Base-by-base conservation (phyloP, 2,797 vertebrate species). In the Caiman crocodilus region DNA sequence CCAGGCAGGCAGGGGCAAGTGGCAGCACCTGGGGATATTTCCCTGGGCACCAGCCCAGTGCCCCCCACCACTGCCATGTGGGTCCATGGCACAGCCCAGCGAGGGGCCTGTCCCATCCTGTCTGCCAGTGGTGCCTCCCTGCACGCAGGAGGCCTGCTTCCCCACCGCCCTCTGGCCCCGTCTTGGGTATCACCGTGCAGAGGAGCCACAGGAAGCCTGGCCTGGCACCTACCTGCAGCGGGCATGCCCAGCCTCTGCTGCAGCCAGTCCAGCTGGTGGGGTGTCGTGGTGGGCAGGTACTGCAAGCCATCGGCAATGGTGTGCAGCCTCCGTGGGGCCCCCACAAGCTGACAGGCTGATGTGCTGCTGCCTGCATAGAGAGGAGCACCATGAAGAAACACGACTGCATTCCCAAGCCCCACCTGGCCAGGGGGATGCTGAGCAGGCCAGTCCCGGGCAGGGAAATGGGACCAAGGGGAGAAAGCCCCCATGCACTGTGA, bases 321-420 rank as follows among this genome's bases (percentile, higher is more conserved):
- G 6, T 98, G 98, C 25, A 99, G 98, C 84, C 98, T 98, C 95
- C 97, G 98, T 0, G 98, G 98, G 7, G 97, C 96, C 1, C 99
- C 98, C 0, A 6, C 90, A 63, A 98, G 97, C 81, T 92, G 97
- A 64, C 98, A 98, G 0, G 97, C 93, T 0, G 96, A 85, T 1
- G n/a, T 79, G 50, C 80, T 64, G 1, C 98, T 98, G 73, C 99
- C 99, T 99, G 87, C 0, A 32, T 32, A 87, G 78, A 10, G 56
- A 90, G 56, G 89, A 0, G 1, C 8, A 32, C 78, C 82, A 78
- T 1, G 1, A 2, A 1, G 18, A 0, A 0, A 4, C n/a, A 11
- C 76, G 85, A 67, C 59, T 7, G 0, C 0, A 1, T 0, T 0
- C 1, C 1, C 2, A 2, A 55, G 21, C 2, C 1, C 5, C 35